These are phyloP conservation scores for Brevimyrus niger DNA, from an alignment of 2,113 vertebrate genomes.

Conservation along the genomic window DNA sequence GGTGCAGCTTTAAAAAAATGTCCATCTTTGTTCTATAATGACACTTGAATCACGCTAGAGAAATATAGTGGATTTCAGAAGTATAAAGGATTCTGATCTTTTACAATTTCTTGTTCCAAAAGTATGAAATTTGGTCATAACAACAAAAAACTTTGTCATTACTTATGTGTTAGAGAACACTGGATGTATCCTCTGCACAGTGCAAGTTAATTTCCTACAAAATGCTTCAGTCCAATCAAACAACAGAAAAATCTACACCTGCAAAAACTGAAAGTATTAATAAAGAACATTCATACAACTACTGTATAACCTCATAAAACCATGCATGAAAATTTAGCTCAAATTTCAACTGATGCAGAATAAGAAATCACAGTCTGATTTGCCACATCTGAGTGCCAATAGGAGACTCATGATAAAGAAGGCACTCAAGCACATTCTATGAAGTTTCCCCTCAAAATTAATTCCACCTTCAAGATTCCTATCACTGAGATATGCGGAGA, in stretches of 20 bases:
- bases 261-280: conserved; percentile 71
- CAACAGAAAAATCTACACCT: conserved; percentile 70
- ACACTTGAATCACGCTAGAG: background rate
- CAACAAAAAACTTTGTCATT: conserved; percentile 57
- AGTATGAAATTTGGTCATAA: conserved; percentile 51
- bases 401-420: conserved; percentile 89
- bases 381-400: conserved; percentile 83
- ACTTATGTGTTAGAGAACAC: conserved; percentile 39
- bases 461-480: conserved; percentile 94
- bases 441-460: conserved; percentile 90
- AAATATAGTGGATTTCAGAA: background rate
- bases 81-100: conserved; percentile 12
- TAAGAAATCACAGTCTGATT: conserved; percentile 82
- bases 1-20: background rate
- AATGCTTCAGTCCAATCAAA: conserved; percentile 66
- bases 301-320: conserved; percentile 71
- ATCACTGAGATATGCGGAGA: conserved; percentile 87
- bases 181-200: conserved; percentile 39
- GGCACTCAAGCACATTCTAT: conserved; percentile 79
- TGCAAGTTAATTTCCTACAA: conserved; percentile 33
- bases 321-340: conserved; percentile 83
- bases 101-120: conserved; percentile 42
- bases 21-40: background rate
- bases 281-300: conserved; percentile 83
- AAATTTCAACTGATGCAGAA: conserved; percentile 82